A percentile compares a stretch with the other conserved stretches of the same genome.
These are phyloP conservation scores for Pseudorhiza aurosa DNA, from an alignment of 30 jellyfish, hydroid and myxozoan genomes.

Conservation along the genomic window DNA sequence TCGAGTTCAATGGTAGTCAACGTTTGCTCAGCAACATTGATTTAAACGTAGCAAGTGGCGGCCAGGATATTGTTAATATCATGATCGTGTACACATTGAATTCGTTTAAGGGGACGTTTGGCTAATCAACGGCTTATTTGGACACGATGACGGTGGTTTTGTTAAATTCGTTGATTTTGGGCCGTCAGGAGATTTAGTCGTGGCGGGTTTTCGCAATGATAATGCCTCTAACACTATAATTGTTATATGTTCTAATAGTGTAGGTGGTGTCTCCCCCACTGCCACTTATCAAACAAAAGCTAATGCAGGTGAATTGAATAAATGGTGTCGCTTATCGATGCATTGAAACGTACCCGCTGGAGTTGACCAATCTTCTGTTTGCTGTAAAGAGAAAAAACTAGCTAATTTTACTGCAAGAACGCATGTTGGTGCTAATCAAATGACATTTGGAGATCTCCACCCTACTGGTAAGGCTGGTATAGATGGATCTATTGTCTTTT, in stretches of 20 bases:
- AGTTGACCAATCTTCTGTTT: slow-evolving; percentile 23
- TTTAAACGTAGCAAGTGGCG: slow-evolving; percentile 37
- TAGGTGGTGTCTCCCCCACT: neutral
- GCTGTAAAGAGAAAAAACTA: slow-evolving; percentile 56
- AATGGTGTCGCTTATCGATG: slow-evolving; percentile 21
- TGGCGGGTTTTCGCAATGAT: neutral
- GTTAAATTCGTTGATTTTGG: slow-evolving; percentile 21
- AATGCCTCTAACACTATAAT: no score
- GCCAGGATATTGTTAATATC: slow-evolving; percentile 33
- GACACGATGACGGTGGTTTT: slow-evolving; percentile 53
- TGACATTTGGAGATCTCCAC: slow-evolving; percentile 60
- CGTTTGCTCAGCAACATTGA: slow-evolving; percentile 38
- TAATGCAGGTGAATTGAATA: slow-evolving; percentile 50
- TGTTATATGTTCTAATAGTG: slow-evolving; percentile 16
- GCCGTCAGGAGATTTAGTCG: slow-evolving; percentile 26
- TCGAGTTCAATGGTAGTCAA: slow-evolving; percentile 42
- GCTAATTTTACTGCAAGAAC: slow-evolving; percentile 46
- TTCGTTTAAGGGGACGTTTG: slow-evolving; percentile 32
- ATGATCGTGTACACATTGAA: slow-evolving; percentile 14
- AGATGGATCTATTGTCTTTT: slow-evolving; percentile 33
- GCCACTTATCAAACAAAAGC: slow-evolving; percentile 40
- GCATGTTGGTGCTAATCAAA: slow-evolving; percentile 34
- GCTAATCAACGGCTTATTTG: slow-evolving; percentile 36
- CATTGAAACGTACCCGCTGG: slow-evolving; percentile 51
- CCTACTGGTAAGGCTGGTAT: slow-evolving; percentile 15